phyloP scores from a whole-genome alignment of 2,888 invertebrate genomes.

The Epinotia ramella region DNA sequence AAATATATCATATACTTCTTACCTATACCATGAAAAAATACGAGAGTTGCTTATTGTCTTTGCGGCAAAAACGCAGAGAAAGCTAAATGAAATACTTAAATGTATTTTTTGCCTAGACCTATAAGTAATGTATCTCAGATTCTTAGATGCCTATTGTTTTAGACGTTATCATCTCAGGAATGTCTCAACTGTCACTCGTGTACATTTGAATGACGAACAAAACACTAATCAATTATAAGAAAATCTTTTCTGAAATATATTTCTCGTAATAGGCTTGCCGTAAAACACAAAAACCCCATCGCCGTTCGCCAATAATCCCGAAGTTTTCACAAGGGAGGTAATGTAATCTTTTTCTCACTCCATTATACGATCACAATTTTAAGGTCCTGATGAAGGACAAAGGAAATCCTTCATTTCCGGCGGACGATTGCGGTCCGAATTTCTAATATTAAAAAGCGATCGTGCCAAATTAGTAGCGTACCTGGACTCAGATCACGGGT shows the following conservation, averaged over 20 bases:
- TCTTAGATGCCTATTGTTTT: no score
- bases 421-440: constrained; percentile 26
- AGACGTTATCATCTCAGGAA: no score
- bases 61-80: no score
- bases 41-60: no score
- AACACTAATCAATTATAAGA: neutral
- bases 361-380: constrained; percentile 29
- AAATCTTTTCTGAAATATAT: neutral
- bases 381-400: constrained; percentile 24
- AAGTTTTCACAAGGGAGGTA: constrained; percentile 19
- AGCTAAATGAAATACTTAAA: no score
- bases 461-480: constrained; percentile 33
- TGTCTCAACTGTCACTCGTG: neutral
- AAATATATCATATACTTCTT: no score
- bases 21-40: no score
- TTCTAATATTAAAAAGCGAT: constrained; percentile 42
- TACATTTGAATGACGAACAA: no score
- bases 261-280: constrained; percentile 1
- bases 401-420: constrained; percentile 37
- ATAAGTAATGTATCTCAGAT: no score
- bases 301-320: neutral
- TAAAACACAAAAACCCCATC: constrained; percentile 15
- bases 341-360: constrained; percentile 34
- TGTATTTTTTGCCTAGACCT: no score
- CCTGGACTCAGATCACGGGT: constrained; percentile 27